A percentile compares a stretch with the other conserved stretches of the same genome.
phyloP scores from a whole-genome alignment of 2,888 invertebrate genomes.

The Chrysotoxum bicinctum region DNA sequence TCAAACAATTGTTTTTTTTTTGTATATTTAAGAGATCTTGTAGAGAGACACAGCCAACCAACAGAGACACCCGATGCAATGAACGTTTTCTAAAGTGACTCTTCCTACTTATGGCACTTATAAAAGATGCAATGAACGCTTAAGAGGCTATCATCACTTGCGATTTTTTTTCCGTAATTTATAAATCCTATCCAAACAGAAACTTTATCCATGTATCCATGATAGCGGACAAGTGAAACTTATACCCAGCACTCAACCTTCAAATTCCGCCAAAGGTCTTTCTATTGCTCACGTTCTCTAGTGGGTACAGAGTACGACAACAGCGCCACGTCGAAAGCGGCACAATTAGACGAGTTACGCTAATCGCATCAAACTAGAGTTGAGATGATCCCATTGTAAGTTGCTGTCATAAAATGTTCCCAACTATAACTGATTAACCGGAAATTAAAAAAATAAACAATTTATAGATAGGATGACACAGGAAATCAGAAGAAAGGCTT shows the following conservation, averaged over 20 bases:
- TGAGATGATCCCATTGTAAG: conserved; percentile 1
- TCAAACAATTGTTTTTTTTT: conserved; percentile 41
- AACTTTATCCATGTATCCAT: neutral
- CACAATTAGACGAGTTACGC: conserved; percentile 41
- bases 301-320: neutral
- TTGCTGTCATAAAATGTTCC: conserved; percentile 9
- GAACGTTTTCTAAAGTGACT: conserved; percentile 47
- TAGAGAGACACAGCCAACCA: conserved; percentile 19
- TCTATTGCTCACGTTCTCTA: neutral
- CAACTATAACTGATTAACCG: conserved; percentile 37
- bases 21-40: conserved; percentile 10
- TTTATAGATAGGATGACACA: neutral
- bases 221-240: neutral
- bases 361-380: conserved; percentile 37
- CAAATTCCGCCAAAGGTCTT: conserved; percentile 50
- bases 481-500: conserved; percentile 40
- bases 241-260: conserved; percentile 42
- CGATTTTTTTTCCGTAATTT: conserved; percentile 1
- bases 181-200: neutral
- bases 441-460: conserved; percentile 31
- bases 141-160: conserved; percentile 47
- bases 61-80: conserved; percentile 30
- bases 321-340: neutral
- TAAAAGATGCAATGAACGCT: conserved; percentile 64
- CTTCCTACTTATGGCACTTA: conserved; percentile 53